phyloP scores from a whole-genome alignment of 2,797 vertebrate species.

The Melopsittacus undulatus region DNA sequence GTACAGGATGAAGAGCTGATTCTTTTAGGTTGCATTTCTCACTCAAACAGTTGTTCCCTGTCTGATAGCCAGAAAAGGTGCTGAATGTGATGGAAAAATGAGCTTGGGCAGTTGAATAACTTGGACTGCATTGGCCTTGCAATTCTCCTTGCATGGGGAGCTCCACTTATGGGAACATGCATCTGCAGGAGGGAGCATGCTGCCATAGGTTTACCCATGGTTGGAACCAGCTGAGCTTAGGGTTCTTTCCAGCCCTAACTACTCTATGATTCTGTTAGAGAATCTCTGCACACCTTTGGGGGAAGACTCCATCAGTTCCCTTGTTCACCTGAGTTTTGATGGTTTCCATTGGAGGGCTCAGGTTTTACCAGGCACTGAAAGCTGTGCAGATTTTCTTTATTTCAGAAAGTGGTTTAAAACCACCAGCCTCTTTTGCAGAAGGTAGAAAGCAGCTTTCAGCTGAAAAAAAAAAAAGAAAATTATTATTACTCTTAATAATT shows the following conservation, averaged over 20 bases:
- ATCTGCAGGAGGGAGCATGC: fast-evolving
- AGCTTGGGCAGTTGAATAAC: background rate
- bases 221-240: background rate
- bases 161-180: background rate
- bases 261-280: background rate
- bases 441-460: background rate
- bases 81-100: background rate
- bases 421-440: background rate
- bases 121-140: background rate
- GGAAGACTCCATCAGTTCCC: background rate
- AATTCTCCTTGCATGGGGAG: fast-evolving
- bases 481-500: background rate
- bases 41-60: background rate
- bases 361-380: background rate
- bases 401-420: background rate
- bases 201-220: background rate
- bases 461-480: background rate
- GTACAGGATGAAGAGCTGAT: background rate
- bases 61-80: background rate
- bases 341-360: background rate
- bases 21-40: background rate
- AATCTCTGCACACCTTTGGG: background rate
- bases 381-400: background rate
- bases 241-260: background rate
- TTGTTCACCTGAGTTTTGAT: background rate